Evolutionary conservation across 37 sponge, comb jelly and placozoan genomes (phyloP), one percentile per base, ranked within the genome.

Genomic region (Halisarca cf. caerulea): DNA sequence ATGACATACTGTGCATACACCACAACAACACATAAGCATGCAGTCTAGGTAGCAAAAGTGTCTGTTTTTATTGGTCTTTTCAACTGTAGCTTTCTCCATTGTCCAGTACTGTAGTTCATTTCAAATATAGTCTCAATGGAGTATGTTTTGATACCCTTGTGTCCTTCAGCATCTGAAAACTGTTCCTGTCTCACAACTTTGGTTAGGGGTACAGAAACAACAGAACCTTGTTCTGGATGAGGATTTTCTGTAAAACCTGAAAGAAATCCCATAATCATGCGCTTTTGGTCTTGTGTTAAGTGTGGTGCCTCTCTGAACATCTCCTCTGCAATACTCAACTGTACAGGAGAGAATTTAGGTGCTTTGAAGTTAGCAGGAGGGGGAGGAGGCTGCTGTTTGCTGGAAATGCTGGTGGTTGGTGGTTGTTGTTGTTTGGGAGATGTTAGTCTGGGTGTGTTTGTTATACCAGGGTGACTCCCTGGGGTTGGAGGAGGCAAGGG

Each of bases 71-170:
- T 35, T 43, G 87, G 83, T 87, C 88, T 89, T 86, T 95, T 95
- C 80, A 87, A 58, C 86, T 93, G 94, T 9, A 96, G 85, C 42
- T 93, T 93, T 34, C 97, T 86, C 97, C 97, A 96, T 38, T 89
- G 91, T 32, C 94, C 94, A 53, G 87, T 93, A 24, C 34, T 79
- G 79, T 96, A 96, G 86, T 96, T 91, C 97, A 96, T 93, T 60
- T 96, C 97, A 83, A 96, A 96, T 23, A 93, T 83, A 2, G 94
- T 96, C 80, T 96, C 94, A 27, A 94, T 80, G 47, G 79, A 80
- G 38, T 86, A 74, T 21, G 45, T 84, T 54, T 87, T 64, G 30
- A 72, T 28, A 38, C 47, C 74, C 54, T 66, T 78, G 2, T 62
- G 39, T 27, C 81, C 83, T 8, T 57, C 62, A 30, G 66, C 59